These are phyloP conservation scores for Bergia puertoricense DNA, from an alignment of 92 coral and sea anemone species.

Conservation along the genomic window DNA sequence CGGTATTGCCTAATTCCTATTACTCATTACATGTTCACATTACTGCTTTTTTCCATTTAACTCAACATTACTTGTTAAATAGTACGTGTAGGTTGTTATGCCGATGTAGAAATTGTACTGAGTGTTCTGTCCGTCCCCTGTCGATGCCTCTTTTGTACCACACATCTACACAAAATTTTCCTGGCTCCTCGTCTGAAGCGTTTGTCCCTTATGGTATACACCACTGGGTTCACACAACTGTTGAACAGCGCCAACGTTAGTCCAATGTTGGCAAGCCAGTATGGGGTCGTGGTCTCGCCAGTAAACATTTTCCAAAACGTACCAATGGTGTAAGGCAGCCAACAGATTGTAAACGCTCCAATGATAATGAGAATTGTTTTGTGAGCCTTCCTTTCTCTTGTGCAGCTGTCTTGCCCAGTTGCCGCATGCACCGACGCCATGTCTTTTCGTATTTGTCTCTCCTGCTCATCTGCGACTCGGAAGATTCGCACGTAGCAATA, in stretches of 20 bases:
- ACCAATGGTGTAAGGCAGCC: slow-evolving; percentile 61
- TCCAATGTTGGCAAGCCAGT: slow-evolving; percentile 63
- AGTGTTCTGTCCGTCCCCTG: not conserved
- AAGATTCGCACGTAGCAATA: slow-evolving; percentile 54
- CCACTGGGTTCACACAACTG: slow-evolving; percentile 56
- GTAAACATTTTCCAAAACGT: slow-evolving; percentile 55
- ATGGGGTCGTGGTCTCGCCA: slow-evolving; percentile 40
- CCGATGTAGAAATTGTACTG: not conserved
- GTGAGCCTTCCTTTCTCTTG: slow-evolving; percentile 40
- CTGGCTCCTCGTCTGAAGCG: slow-evolving; percentile 56
- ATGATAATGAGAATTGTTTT: slow-evolving; percentile 58
- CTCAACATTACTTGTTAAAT: no score
- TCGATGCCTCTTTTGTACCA: not conserved
- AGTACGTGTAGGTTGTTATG: not conserved
- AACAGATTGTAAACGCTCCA: slow-evolving; percentile 51
- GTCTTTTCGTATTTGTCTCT: slow-evolving; percentile 50
- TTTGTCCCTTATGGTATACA: slow-evolving; percentile 57
- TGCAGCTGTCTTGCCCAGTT: slow-evolving; percentile 29
- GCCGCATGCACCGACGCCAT: slow-evolving; percentile 28
- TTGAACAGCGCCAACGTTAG: slow-evolving; percentile 58
- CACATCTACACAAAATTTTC: slow-evolving; percentile 37
- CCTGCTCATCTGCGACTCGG: slow-evolving; percentile 59
- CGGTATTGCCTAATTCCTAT: not conserved
- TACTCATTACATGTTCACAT: not conserved
- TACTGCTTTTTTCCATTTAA: not conserved